Evolutionary conservation across 2,797 vertebrate genomes (phyloP), one percentile per base, ranked within the genome.

Genomic region (Selene dorsalis): DNA sequence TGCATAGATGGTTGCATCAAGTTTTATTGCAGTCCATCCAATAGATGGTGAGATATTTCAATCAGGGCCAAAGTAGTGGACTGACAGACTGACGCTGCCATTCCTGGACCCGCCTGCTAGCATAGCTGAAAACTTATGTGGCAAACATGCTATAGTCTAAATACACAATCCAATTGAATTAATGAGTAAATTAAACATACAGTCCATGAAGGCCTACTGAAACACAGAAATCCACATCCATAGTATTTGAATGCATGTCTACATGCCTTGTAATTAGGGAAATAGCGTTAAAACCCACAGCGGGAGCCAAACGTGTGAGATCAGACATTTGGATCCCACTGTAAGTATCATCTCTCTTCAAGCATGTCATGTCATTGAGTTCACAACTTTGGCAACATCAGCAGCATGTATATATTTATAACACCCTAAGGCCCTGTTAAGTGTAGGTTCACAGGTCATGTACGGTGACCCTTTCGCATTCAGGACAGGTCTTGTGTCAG

Each of bases 331-430:
- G 17, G 43, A 45, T 45, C 16, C 43, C 16, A 18, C 24, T 6
- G 4, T 45, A 13, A 28, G 11, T 5, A 12, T 61, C n/a, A 39
- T 56, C 38, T 45, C 17, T 62, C 5, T 1, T 61, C 20, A 13
- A 24, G 56, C 12, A 55, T 47, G 24, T 35, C 48, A 69, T 35
- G 28, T 75, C 57, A 52, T 28, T 28, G 47, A 53, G 60, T 53
- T 71, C 56, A 63, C 28, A 53, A 41, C 16, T 4, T 57, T 30
- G 38, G 35, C n/a, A 24, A 14, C 0, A 17, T 3, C 24, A 65
- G 1, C 43, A 58, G 6, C 5, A 56, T 28, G 8, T 47, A 18
- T 53, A 20, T 55, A 38, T 67, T 39, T 43, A 55, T 38, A 38
- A 3, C 62, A 38, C 13, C 26, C 28, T 45, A 11, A 61, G n/a